phyloP scores from a whole-genome alignment of 2,888 invertebrate genomes.

The Anodontia alba region DNA sequence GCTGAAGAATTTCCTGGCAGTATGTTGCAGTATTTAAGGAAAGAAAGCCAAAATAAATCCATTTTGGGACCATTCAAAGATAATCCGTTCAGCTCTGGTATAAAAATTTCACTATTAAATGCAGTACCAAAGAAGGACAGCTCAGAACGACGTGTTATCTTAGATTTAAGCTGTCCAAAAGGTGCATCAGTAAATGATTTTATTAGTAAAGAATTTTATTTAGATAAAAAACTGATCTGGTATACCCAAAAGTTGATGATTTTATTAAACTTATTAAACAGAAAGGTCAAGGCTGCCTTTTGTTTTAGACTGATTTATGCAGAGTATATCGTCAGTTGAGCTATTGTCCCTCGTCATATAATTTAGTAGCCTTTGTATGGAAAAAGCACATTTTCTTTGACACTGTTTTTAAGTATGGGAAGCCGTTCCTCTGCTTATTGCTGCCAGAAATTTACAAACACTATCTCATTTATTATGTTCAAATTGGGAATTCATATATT shows the following conservation, averaged over 20 bases:
- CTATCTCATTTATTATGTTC: background rate
- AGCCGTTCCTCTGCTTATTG: background rate
- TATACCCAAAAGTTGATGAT: constrained; percentile 15
- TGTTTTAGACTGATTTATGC: background rate
- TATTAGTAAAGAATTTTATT: constrained; percentile 2
- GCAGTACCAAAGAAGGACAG: background rate
- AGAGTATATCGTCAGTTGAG: background rate
- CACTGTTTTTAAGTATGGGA: constrained; percentile 12
- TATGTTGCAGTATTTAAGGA: constrained; percentile 9
- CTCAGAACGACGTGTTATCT: background rate
- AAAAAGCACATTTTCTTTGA: background rate
- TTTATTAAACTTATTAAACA: background rate
- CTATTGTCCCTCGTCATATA: background rate
- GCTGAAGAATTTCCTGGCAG: background rate
- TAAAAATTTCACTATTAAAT: constrained; percentile 7
- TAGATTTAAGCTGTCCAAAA: constrained; percentile 17
- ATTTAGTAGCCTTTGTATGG: background rate
- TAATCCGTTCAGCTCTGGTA: background rate
- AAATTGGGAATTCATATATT: background rate
- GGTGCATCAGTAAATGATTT: background rate
- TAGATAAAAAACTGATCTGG: background rate
- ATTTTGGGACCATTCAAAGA: background rate
- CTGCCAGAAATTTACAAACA: constrained; percentile 11
- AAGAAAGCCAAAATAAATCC: background rate
- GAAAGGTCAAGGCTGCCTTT: constrained; percentile 2